Evolutionary conservation across 1,140 invertebrate genomes (phyloP), one percentile per base, ranked within the genome.

Genomic region (Plutomurus gul): DNA sequence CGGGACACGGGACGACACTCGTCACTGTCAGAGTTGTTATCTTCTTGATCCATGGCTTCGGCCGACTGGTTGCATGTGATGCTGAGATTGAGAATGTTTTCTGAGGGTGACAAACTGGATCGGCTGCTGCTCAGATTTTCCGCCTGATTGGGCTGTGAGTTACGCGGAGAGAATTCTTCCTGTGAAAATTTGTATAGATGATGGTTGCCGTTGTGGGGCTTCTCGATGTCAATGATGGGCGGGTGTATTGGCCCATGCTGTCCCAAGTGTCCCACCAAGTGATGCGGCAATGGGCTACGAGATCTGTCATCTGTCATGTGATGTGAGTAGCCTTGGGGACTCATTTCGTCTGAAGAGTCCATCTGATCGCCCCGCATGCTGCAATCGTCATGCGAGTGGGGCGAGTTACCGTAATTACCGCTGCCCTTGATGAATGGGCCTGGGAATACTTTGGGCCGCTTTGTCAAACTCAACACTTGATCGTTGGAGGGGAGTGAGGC

Each of bases 401-500:
- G 74, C 13, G 78, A 80, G 20, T 72, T 27, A 16, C 25, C 22
- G 30, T 40, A 79, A 49, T 37, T 37, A 18, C 36, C 47, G 16
- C 18, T 10, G 20, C 51, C 49, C 71, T 81, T 81, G 70, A 72
- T 73, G 46, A 71, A 80, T 4, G 33, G 60, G 0, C 51, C 60
- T 25, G 80, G 27, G 40, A 77, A 76, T 3, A 94, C 85, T 85
- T 95, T 95, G 72, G 92, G 90, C 33, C 94, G 89, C 85, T 95
- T 95, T 0, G 92, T 92, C 0, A 94, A 90, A 85, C 91, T 93
- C 8, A 95, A 88, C 0, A 94, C 92, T 85, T 95, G 93, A 77
- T 96, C 94, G 82, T 90, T 92, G 22, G 92, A 90, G 1, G 94
- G 94, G 77, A 95, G 85, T 0, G 92, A 93, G 0, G 94, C 93